phyloP scores from a whole-genome alignment of 2,888 invertebrate genomes.

The Pyrocoelia pectoralis region DNA sequence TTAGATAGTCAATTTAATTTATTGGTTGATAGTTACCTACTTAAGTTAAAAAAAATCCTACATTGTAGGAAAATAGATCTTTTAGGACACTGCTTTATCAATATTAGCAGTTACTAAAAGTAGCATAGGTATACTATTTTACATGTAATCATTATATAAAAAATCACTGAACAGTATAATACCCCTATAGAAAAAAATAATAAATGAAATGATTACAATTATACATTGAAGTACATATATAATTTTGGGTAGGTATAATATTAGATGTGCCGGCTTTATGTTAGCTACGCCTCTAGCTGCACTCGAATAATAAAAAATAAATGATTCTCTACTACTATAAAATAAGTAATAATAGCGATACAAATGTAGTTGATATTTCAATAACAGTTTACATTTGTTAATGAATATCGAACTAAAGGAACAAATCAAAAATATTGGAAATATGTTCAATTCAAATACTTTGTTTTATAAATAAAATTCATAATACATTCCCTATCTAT shows the following conservation, averaged over 20 bases:
- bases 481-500: background rate
- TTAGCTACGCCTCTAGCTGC: conserved; percentile 14
- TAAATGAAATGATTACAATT: background rate
- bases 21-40: conserved; percentile 10
- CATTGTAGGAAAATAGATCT: conserved; percentile 19
- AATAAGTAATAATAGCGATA: background rate
- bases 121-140: background rate
- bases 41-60: conserved; percentile 17
- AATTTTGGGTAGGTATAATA: background rate
- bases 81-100: background rate
- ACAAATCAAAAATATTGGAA: background rate
- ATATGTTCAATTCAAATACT: background rate
- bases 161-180: background rate
- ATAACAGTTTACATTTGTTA: too few relatives aligned
- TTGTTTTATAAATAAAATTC: conserved; percentile 1
- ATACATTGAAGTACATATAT: background rate
- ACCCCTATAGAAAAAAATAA: background rate
- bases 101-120: background rate
- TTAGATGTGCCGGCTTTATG: too few relatives aligned
- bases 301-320: background rate
- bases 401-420: background rate
- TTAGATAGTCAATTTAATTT: background rate
- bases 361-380: too few relatives aligned
- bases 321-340: background rate
- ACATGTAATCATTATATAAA: background rate